phyloP scores from a whole-genome alignment of 1,140 invertebrate species.

The Ectropis grisescens region DNA sequence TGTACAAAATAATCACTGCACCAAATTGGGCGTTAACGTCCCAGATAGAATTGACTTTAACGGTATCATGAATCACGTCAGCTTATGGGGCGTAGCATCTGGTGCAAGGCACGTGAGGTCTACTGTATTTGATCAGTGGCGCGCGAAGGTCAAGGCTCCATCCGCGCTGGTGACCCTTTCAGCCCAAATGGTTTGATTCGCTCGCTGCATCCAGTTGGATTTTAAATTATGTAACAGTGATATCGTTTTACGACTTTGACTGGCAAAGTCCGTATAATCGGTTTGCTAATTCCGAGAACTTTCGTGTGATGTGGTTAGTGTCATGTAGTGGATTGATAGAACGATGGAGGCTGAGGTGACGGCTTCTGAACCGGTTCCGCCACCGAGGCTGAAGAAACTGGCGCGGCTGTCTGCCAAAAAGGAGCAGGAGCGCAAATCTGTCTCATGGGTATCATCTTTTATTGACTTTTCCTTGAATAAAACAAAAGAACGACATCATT shows the following conservation, averaged over 20 bases:
- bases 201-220: no score
- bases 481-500: no score
- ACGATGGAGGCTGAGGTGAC: slow-evolving; percentile 10
- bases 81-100: slow-evolving; percentile 38
- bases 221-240: no score
- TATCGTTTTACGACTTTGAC: no score
- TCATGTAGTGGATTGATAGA: background rate
- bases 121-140: slow-evolving; percentile 44
- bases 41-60: slow-evolving; percentile 8
- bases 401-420: slow-evolving; percentile 39
- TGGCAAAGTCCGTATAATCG: no score
- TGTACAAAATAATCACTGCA: no score
- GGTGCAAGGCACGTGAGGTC: slow-evolving; percentile 24
- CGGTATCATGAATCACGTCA: slow-evolving; percentile 22
- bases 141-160: slow-evolving; percentile 59
- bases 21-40: background rate
- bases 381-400: slow-evolving; percentile 58
- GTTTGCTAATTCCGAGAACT: no score
- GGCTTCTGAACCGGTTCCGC: slow-evolving; percentile 39
- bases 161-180: slow-evolving; percentile 35
- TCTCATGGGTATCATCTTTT: slow-evolving; percentile 50
- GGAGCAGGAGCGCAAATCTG: slow-evolving; percentile 38
- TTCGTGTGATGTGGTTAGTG: slow-evolving; percentile 1
- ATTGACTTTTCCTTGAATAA: slow-evolving; percentile 1
- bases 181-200: no score